Evolutionary conservation across 1,140 invertebrate genomes (phyloP).

Genomic region (Anadara kagoshimensis): DNA sequence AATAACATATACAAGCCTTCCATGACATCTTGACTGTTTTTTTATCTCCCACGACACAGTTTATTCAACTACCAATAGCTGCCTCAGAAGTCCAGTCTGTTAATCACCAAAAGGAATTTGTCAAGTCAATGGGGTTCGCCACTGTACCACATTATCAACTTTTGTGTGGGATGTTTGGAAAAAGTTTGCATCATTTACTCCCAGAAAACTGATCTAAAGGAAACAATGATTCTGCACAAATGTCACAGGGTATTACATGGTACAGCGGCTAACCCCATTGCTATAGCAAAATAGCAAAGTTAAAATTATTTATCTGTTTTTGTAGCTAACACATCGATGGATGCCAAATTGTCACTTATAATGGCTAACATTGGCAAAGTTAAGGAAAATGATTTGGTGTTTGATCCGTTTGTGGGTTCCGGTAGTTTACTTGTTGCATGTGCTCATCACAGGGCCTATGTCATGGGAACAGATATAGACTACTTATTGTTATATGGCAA

Average conservation of each 20-base stretch:
- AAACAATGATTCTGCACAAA: too few relatives aligned
- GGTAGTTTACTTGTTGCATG: slow-evolving; percentile 84
- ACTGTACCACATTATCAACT: too few relatives aligned
- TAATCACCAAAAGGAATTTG: too few relatives aligned
- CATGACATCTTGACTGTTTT: background rate
- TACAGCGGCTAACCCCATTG: too few relatives aligned
- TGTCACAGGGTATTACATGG: too few relatives aligned
- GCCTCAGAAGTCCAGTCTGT: background rate
- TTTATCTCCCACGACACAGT: background rate
- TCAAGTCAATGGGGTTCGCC: too few relatives aligned
- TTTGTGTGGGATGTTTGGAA: too few relatives aligned
- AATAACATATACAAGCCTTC: too few relatives aligned
- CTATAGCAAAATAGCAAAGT: background rate
- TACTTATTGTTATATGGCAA: slow-evolving; percentile 92
- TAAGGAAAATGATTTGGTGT: slow-evolving; percentile 82
- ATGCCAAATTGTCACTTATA: slow-evolving; percentile 90
- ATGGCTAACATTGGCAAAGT: slow-evolving; percentile 96
- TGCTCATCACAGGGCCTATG: slow-evolving; percentile 92
- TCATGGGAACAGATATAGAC: slow-evolving; percentile 94
- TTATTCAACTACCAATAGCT: background rate
- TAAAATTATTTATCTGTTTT: background rate
- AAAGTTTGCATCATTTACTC: too few relatives aligned
- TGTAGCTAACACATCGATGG: slow-evolving; percentile 93
- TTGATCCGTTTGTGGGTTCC: slow-evolving; percentile 97
- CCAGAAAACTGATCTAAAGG: too few relatives aligned